Evolutionary conservation across 2,888 invertebrate genomes (phyloP), one percentile per base, ranked within the genome.

Genomic region (Ctena decussata): DNA sequence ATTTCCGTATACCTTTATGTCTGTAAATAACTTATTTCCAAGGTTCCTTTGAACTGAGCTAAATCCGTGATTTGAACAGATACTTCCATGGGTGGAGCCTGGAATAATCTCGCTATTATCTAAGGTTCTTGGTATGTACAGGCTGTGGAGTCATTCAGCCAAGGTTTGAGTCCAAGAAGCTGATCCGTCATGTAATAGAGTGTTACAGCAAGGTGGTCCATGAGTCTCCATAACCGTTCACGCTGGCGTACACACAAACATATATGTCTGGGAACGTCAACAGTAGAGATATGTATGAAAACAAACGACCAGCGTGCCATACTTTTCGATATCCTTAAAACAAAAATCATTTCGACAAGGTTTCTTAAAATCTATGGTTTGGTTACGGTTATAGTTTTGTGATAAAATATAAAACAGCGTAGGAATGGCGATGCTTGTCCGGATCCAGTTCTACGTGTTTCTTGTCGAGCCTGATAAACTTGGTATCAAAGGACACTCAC

Each of bases 131-230:
- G 92, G 73, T 82, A 92, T 11, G 84, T 77, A 65, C 92, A 92
- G 8, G 87, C 75, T 0, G 90, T 89, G 15, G 89, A 82, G 12
- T 79, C 80, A 72, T 92, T 89, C 27, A 92, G 57, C 92, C 92
- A 92, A 18, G 89, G 86, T 24, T 82, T 44, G 65, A 86, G 81
- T 0, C 82, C 85, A 24, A 91, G 44, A 12, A 90, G 24, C 21
- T 86, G 71, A 79, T 92, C 92, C 8, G 80, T 79, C 37, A 91
- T 74, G 77, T 84, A 90, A 53, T 77, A 86, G 15, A 82, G 27
- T 8, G 84, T 74, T 8, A 82, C 49, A 12, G 11, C 15, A 12
- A 71, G 21, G 21, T 82, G 57, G 21, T 57, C 37, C 11, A 27
- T 12, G 18, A 70, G 2, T 11, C 11, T n/a, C 41, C 60, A 21